phyloP scores from a whole-genome alignment of 2,888 invertebrate genomes.

The Pycnomerus fuliginosus region DNA sequence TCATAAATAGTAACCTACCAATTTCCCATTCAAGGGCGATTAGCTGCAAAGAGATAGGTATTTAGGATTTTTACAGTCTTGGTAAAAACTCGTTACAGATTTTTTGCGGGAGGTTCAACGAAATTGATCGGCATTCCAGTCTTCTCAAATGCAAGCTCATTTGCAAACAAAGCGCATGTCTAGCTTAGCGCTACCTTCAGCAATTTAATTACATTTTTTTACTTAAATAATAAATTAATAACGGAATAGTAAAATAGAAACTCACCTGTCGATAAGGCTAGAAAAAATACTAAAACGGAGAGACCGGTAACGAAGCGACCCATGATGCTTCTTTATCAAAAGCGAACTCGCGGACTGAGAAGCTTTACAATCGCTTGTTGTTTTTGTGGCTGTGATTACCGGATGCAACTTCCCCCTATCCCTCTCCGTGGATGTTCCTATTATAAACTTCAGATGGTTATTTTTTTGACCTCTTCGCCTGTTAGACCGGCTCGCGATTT shows the following conservation, averaged over 20 bases:
- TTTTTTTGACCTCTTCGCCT: conserved; percentile 27
- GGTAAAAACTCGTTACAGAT: conserved; percentile 19
- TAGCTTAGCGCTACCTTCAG: conserved; percentile 8
- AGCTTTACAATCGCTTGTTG: conserved; percentile 37
- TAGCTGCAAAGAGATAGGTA: conserved; percentile 18
- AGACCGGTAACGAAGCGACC: conserved; percentile 26
- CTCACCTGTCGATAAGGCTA: conserved; percentile 27
- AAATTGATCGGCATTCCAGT: conserved; percentile 21
- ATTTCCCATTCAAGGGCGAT: conserved; percentile 24
- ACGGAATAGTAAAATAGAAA: conserved; percentile 1
- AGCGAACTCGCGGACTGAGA: conserved; percentile 37
- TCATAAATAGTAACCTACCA: conserved; percentile 22
- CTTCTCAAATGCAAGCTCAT: conserved; percentile 9
- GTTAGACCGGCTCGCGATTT: no score
- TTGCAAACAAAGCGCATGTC: conserved; percentile 15
- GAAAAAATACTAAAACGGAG: conserved; percentile 27
- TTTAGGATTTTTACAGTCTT: conserved; percentile 24
- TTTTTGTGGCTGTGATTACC: conserved; percentile 44
- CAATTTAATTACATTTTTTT: conserved; percentile 8
- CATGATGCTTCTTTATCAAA: conserved; percentile 29
- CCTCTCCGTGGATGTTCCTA: conserved; percentile 30
- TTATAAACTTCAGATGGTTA: conserved; percentile 32
- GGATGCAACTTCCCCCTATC: conserved; percentile 41
- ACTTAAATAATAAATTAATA: conserved; percentile 7
- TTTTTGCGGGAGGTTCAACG: conserved; percentile 14